Conservation (phyloP, 2,888 invertebrate species). For the Microplitis deprimator region DNA sequence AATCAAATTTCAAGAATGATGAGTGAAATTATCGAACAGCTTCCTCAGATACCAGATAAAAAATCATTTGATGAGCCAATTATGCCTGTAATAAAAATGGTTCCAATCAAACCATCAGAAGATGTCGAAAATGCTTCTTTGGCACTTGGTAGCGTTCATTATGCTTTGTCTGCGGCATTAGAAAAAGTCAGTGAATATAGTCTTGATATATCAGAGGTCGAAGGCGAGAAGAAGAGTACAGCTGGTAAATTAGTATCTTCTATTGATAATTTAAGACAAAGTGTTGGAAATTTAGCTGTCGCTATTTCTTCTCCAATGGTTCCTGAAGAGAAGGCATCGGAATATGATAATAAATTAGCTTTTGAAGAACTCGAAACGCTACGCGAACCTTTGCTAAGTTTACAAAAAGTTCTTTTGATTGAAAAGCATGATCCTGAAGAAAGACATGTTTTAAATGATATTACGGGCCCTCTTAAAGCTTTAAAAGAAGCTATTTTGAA, state of each 20-base stretch:
- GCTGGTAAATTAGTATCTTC: conserved; percentile 50
- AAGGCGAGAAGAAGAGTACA: neutral
- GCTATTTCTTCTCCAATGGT: conserved; percentile 55
- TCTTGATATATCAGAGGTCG: neutral
- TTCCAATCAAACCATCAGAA: conserved; percentile 48
- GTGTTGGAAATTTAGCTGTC: conserved; percentile 58
- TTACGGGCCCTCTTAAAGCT: conserved; percentile 57
- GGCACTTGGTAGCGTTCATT: conserved; percentile 59
- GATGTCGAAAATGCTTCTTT: conserved; percentile 54
- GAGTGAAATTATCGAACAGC: conserved; percentile 59
- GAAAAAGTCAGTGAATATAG: conserved; percentile 46
- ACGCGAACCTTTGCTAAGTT: conserved; percentile 57
- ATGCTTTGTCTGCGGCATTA: conserved; percentile 59
- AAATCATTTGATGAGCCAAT: neutral
- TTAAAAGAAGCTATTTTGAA: conserved; percentile 54
- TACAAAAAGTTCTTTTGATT: conserved; percentile 60
- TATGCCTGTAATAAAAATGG: conserved; percentile 18
- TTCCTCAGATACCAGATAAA: conserved; percentile 52
- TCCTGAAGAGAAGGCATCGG: conserved; percentile 47
- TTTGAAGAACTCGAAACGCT: conserved; percentile 56
- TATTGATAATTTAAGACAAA: conserved; percentile 59
- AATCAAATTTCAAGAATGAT: conserved; percentile 54
- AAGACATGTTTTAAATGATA: conserved; percentile 55
- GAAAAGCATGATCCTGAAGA: conserved; percentile 57
- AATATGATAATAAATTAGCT: conserved; percentile 53